Evolutionary conservation across 2,888 invertebrate species (phyloP).

Genomic region (Dynastes grantii): DNA sequence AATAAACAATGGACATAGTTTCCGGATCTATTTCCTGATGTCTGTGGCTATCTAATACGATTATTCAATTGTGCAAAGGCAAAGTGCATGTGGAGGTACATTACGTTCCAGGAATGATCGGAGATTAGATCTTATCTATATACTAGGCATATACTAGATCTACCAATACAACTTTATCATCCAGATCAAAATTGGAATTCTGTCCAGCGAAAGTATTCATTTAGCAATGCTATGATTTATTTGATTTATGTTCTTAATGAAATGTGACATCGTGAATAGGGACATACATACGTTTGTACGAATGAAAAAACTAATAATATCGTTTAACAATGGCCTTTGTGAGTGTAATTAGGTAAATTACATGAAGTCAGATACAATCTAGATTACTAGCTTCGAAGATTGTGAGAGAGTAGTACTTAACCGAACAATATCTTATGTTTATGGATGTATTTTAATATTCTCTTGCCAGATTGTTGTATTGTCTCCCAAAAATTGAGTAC

Average conservation of each 20-base stretch:
- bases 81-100: background rate
- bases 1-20: constrained; percentile 10
- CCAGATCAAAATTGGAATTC: background rate
- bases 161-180: background rate
- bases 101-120: background rate
- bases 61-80: background rate
- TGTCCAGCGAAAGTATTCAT: background rate
- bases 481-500: too few species aligned
- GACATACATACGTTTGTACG: background rate
- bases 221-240: background rate
- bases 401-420: background rate
- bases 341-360: constrained; percentile 7
- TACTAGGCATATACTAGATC: background rate
- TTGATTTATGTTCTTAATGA: background rate
- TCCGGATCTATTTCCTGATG: constrained; percentile 10
- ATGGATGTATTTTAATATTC: too few species aligned
- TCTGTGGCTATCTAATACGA: background rate
- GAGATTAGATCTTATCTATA: background rate
- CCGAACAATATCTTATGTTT: too few species aligned
- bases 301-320: background rate
- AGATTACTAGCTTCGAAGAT: background rate
- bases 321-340: background rate
- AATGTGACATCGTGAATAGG: background rate
- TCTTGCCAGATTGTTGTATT: too few species aligned
- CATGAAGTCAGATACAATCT: background rate